Evolutionary conservation across 2,797 vertebrate genomes (phyloP).

Genomic region (Austrolebias charrua): DNA sequence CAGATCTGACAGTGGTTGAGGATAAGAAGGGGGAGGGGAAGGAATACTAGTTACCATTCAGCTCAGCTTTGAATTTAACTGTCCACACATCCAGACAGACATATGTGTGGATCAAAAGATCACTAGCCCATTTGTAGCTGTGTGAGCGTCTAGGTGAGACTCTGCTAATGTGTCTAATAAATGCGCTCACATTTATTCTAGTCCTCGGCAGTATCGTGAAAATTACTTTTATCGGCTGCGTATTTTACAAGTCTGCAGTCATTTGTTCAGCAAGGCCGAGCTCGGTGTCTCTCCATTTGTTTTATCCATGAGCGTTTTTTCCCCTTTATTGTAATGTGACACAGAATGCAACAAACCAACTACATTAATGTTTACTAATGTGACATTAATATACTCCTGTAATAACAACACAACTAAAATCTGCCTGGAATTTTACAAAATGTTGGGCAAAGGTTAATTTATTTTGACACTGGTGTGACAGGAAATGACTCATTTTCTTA

Average conservation of each 20-base stretch:
- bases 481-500: background rate
- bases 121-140: constrained; percentile 26
- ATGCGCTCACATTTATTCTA: background rate
- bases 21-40: constrained; percentile 49
- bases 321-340: constrained; percentile 3
- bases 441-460: background rate
- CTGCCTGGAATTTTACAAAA: constrained; percentile 3
- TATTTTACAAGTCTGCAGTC: constrained; percentile 1
- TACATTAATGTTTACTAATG: constrained; percentile 32
- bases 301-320: background rate
- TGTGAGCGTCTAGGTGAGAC: background rate
- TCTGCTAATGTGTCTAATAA: background rate
- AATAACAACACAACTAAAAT: background rate
- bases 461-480: background rate
- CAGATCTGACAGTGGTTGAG: constrained; percentile 55
- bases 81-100: constrained; percentile 49
- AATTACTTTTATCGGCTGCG: constrained; percentile 1
- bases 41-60: constrained; percentile 46
- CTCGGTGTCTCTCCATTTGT: no score
- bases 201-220: background rate
- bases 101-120: constrained; percentile 57
- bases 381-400: constrained; percentile 4
- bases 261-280: no score
- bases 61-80: constrained; percentile 58
- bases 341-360: constrained; percentile 10